These are phyloP conservation scores for Drosophila macrospina DNA, from an alignment of 2,888 invertebrate genomes.

Conservation along the genomic window DNA sequence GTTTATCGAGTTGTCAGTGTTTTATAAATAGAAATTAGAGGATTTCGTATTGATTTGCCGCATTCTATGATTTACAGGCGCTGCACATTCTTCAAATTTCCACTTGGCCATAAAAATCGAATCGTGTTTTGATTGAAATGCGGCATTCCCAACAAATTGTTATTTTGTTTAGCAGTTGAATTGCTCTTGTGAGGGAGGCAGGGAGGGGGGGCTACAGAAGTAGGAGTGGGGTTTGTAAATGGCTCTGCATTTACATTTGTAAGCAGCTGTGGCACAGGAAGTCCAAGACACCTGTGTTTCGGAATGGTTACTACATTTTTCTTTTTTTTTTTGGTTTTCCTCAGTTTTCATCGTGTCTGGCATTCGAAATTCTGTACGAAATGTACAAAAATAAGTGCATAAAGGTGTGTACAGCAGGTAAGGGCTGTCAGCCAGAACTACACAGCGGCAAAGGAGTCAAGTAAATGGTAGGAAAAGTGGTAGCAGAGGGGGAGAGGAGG, in stretches of 20 bases:
- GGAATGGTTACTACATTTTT: conserved; percentile 32
- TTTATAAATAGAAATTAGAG: conserved; percentile 4
- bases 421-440: conserved; percentile 56
- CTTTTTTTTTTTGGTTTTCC: conserved; percentile 50
- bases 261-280: conserved; percentile 21
- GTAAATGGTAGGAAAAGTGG: not conserved
- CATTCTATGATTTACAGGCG: conserved; percentile 7
- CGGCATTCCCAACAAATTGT: conserved; percentile 6
- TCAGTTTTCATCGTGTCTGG: conserved; percentile 71
- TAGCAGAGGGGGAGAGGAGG: not conserved
- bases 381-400: conserved; percentile 22
- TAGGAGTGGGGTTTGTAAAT: conserved; percentile 1
- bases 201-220: no score
- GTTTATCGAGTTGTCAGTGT: not conserved
- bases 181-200: not conserved
- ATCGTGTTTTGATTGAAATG: conserved; percentile 19
- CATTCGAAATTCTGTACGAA: conserved; percentile 60
- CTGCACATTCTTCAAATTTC: conserved; percentile 1
- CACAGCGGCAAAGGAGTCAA: not conserved
- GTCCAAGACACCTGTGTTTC: conserved; percentile 62
- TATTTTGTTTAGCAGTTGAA: conserved; percentile 18
- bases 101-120: conserved; percentile 12
- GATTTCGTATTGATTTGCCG: conserved; percentile 19
- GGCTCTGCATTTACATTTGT: conserved; percentile 42
- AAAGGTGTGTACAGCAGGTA: conserved; percentile 6